Conservation (phyloP, 2,113 vertebrate species). For the Castor canadensis region DNA sequence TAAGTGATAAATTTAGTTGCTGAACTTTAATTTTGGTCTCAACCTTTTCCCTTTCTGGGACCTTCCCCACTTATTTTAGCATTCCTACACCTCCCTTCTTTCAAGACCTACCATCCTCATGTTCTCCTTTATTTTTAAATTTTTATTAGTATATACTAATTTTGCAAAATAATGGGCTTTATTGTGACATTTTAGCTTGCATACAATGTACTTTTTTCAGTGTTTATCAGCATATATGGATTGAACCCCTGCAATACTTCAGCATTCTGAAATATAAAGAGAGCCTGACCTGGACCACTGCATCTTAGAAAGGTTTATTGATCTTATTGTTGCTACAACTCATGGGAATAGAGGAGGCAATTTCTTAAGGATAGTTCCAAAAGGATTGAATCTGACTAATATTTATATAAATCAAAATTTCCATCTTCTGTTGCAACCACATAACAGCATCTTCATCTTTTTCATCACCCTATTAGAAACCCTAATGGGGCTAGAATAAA, state of each 20-base stretch:
- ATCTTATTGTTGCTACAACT: constrained; percentile 22
- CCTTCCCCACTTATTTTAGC: too few species aligned
- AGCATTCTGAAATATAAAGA: neutral
- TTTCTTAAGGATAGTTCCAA: neutral
- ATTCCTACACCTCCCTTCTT: too few species aligned
- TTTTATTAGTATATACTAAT: too few species aligned
- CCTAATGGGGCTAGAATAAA: neutral
- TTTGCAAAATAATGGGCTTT: too few species aligned
- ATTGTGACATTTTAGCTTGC: too few species aligned
- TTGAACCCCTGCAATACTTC: neutral
- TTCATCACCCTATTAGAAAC: neutral
- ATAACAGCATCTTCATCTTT: neutral
- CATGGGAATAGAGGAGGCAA: neutral
- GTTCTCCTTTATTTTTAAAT: too few species aligned
- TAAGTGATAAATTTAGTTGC: too few species aligned
- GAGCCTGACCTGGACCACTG: neutral
- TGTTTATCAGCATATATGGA: neutral
- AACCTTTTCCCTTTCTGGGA: too few species aligned
- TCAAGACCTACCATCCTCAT: too few species aligned
- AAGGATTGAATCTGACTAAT: constrained; percentile 8
- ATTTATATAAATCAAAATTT: neutral
- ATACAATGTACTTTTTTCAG: neutral
- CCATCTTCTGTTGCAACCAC: neutral
- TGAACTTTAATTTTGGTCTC: too few species aligned
- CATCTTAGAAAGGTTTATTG: constrained; percentile 4